Conservation (phyloP, 2,113 vertebrate species). For the Oreochromis spilurus region DNA sequence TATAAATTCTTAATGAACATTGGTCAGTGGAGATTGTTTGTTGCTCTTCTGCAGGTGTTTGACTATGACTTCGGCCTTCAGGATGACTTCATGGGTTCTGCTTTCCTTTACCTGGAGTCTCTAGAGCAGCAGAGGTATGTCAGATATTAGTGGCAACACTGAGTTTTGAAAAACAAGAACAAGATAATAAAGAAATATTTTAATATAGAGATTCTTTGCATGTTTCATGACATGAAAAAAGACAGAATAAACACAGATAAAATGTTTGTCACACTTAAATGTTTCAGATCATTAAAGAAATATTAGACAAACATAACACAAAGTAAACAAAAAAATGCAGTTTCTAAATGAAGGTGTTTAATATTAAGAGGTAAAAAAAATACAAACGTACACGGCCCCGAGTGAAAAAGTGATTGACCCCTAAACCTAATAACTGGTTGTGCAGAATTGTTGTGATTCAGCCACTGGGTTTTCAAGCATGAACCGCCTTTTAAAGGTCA, state of each 20-base stretch:
- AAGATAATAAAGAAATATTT: background rate
- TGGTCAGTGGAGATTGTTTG: background rate
- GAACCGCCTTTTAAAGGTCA: background rate
- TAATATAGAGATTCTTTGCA: background rate
- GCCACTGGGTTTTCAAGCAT: background rate
- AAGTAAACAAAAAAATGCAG: background rate
- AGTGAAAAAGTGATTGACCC: background rate
- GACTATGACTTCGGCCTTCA: constrained; percentile 97
- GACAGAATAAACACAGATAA: background rate
- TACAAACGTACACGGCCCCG: background rate
- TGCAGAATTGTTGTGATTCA: background rate
- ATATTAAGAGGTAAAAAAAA: background rate
- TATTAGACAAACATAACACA: background rate
- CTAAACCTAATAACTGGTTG: background rate
- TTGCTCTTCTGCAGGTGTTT: constrained; percentile 80
- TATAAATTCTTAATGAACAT: background rate
- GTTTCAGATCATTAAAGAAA: background rate
- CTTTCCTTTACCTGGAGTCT: constrained; percentile 83
- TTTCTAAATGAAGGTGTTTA: background rate
- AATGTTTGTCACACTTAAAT: background rate
- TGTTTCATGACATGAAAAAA: background rate
- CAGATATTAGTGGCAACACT: background rate
- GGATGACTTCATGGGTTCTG: constrained; percentile 95
- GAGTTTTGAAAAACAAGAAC: background rate
- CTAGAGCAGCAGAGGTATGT: constrained; percentile 82